Evolutionary conservation across 2,888 invertebrate genomes (phyloP).

Genomic region (Acheta domesticus): DNA sequence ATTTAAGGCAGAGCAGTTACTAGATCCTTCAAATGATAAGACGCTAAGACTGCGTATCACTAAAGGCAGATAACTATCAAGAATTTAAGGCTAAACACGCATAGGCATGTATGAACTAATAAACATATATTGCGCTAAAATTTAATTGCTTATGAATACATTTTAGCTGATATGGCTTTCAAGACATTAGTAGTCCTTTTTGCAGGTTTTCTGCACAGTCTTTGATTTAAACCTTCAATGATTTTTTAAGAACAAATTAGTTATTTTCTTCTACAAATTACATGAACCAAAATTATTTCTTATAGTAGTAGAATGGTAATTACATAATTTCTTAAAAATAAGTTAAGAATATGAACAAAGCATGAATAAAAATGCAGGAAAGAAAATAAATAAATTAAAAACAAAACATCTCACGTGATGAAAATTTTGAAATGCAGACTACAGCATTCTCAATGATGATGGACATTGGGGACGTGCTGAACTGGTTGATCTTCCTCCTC

Average conservation of each 20-base stretch:
- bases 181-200: background rate
- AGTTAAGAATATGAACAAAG: background rate
- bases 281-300: too few species aligned
- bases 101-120: background rate
- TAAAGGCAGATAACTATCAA: background rate
- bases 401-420: background rate
- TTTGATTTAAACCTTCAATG: background rate
- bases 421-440: background rate
- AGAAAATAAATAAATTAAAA: background rate
- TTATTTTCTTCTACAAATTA: background rate
- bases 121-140: background rate
- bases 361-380: background rate
- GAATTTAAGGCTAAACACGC: background rate
- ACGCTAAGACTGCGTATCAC: background rate
- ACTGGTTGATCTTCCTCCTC: conserved; percentile 40
- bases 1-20: background rate
- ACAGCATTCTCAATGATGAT: background rate
- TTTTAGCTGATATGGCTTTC: conserved; percentile 1
- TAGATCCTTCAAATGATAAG: background rate
- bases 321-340: too few species aligned
- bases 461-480: background rate
- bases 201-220: background rate
- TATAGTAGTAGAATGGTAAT: too few species aligned
- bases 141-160: conserved; percentile 1
- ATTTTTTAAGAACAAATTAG: background rate